phyloP scores from a whole-genome alignment of 2,113 vertebrate genomes.

The Galemys pyrenaicus region DNA sequence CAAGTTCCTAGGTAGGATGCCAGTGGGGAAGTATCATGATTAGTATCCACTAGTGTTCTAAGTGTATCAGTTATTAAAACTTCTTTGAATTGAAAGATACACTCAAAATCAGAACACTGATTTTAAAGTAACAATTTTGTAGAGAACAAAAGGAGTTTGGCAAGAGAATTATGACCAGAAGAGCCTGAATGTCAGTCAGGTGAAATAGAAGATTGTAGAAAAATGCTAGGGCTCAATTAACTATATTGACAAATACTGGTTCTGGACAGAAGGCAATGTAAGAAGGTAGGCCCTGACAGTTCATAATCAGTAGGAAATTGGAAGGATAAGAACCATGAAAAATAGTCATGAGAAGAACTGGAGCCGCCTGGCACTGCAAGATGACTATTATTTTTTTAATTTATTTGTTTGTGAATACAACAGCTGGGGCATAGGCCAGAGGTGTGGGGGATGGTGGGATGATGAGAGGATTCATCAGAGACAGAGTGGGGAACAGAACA shows the following conservation, averaged over 20 bases:
- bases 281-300: background rate
- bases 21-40: background rate
- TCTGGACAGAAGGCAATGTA: background rate
- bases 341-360: background rate
- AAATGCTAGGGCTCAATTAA: background rate
- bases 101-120: background rate
- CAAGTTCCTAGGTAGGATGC: background rate
- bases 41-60: background rate
- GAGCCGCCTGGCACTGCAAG: background rate
- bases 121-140: background rate
- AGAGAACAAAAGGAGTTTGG: background rate
- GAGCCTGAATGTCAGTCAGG: background rate
- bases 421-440: no score
- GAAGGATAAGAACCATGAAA: background rate
- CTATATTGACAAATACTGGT: background rate
- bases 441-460: no score
- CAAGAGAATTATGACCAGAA: background rate
- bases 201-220: background rate
- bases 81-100: background rate
- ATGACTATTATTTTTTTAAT: no score
- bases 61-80: background rate
- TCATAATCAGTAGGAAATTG: background rate
- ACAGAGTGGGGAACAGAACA: no score
- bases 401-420: no score
- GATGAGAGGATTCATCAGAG: no score